phyloP scores from a whole-genome alignment of 2,888 invertebrate species.

The Zaprionus lineosus region DNA sequence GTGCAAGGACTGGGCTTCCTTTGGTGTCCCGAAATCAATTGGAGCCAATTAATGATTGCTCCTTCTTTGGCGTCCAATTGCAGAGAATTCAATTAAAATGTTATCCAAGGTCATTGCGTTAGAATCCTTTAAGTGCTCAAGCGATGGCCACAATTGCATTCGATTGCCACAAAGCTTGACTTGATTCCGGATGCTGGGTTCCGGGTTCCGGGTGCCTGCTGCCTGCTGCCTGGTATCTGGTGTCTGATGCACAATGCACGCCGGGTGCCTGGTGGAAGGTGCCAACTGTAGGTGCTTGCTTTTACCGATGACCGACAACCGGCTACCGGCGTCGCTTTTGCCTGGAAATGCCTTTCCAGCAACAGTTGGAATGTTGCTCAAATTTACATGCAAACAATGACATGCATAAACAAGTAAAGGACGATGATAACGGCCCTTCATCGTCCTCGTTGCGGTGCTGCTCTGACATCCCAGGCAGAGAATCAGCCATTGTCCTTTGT shows the following conservation, averaged over 20 bases:
- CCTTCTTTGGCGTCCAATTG: too few relatives aligned
- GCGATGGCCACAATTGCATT: constrained; percentile 9
- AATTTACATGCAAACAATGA: constrained; percentile 77
- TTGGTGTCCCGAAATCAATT: too few relatives aligned
- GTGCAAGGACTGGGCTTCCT: too few relatives aligned
- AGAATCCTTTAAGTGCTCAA: constrained; percentile 45
- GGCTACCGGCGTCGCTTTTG: constrained; percentile 13
- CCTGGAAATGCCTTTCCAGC: constrained; percentile 19
- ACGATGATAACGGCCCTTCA: constrained; percentile 37
- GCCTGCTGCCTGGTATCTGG: neutral
- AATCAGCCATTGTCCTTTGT: neutral
- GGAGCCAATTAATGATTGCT: too few relatives aligned
- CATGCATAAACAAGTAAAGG: constrained; percentile 66
- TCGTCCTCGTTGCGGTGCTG: too few relatives aligned
- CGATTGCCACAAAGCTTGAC: constrained; percentile 22
- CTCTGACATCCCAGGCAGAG: neutral
- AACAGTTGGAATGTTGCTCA: constrained; percentile 42
- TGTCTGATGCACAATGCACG: too few relatives aligned
- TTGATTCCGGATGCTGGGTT: neutral
- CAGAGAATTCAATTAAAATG: constrained; percentile 74
- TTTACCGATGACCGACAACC: constrained; percentile 16
- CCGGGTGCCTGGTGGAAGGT: neutral
- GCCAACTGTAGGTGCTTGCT: neutral
- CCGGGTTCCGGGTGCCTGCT: neutral
- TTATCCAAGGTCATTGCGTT: constrained; percentile 28